Evolutionary conservation across 2,113 vertebrate genomes (phyloP).

Genomic region (Grantiella picta): DNA sequence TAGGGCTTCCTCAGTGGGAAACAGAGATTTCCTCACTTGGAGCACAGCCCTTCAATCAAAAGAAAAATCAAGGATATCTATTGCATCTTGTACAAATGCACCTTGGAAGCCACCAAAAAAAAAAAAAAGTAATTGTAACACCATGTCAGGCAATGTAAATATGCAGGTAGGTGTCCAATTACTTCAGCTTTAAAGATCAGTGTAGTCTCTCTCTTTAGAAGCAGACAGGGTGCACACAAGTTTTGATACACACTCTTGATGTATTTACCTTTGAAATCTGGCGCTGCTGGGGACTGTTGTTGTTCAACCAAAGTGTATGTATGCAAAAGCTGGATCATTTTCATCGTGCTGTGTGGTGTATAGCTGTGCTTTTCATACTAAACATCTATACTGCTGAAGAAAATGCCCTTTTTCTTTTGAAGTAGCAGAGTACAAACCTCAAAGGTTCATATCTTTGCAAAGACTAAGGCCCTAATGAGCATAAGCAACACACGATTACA

Average conservation of each 20-base stretch:
- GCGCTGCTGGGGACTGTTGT: conserved; percentile 25
- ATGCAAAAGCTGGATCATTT: conserved; percentile 37
- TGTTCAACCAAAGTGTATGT: background rate
- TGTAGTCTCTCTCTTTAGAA: background rate
- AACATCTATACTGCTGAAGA: conserved; percentile 19
- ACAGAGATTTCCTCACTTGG: background rate
- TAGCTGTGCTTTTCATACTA: background rate
- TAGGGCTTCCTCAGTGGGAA: background rate
- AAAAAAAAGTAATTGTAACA: background rate
- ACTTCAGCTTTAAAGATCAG: conserved; percentile 32
- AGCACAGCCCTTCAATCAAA: background rate
- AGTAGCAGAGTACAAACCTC: background rate
- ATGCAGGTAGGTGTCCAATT: conserved; percentile 43
- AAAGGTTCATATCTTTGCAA: conserved; percentile 22
- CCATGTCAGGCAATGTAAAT: conserved; percentile 25
- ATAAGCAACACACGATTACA: background rate
- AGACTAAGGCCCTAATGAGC: conserved; percentile 14
- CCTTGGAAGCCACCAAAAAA: background rate
- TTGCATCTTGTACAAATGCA: background rate
- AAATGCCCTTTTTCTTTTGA: conserved; percentile 38
- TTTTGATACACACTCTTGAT: conserved; percentile 2
- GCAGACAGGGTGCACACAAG: background rate
- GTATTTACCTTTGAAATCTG: conserved; percentile 48
- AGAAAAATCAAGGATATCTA: background rate
- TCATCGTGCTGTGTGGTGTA: conserved; percentile 3